Evolutionary conservation across 2,888 invertebrate genomes (phyloP), one percentile per base, ranked within the genome.

Genomic region (Drosophila pseudotalamancana): DNA sequence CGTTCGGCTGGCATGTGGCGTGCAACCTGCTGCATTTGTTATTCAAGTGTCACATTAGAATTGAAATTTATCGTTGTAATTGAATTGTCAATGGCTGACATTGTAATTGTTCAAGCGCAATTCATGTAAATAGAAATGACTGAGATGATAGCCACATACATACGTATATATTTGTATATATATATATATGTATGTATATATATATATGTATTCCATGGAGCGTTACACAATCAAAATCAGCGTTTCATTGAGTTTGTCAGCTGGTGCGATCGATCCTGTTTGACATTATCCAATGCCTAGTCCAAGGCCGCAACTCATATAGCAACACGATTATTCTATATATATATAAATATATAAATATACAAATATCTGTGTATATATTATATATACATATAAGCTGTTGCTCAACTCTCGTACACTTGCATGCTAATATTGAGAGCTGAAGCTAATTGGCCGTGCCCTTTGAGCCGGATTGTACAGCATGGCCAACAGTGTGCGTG

Each of bases 201-300:
- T 8, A 51, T 6, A 8, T 8, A 12, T 18, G 1, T 57, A 60
- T 57, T 67, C 61, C 62, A 29, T 51, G 66, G 57, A 42, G 68
- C 65, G 81, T 78, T 78, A 53, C 72, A 68, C 77, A 84, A 77
- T 77, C 77, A 64, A 53, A 61, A 61, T 53, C 31, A 48, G 23
- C 12, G 46, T 82, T 71, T 53, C 72, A 69, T 78, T 79, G 82
- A 63, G 75, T 60, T 71, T 78, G 77, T 64, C 70, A 68, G 59
- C 51, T 49, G 49, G 63, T 66, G 54, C 64, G 61, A 60, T 63
- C 60, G 69, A 82, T 77, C 59, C 74, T 73, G 68, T 48, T 71
- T 85, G 79, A 62, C 80, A 76, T 64, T 79, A 86, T 14, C 77
- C 87, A 80, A 86, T 80, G 80, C 77, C 87, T 86, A 80, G 80